Evolutionary conservation across 1,140 invertebrate species (phyloP), one percentile per base, ranked within the genome.

Genomic region (Drosophila novamexicana): DNA sequence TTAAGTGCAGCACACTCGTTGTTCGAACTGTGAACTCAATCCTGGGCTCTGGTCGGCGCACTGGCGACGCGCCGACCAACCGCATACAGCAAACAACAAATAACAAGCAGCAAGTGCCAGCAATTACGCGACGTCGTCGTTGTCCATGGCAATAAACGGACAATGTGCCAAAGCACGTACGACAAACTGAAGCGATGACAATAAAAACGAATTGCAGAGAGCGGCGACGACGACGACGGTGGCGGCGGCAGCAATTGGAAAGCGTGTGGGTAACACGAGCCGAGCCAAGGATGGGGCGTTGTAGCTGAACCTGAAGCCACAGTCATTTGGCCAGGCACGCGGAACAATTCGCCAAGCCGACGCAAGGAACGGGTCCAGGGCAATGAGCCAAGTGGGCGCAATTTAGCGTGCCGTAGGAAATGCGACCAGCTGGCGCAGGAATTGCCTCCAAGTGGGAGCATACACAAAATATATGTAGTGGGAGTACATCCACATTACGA

Each of bases 241-340:
- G 45, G 12, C 44, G 6, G 34, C 45, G 40, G 49, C 68, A 70
- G 69, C 79, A 82, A 84, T 79, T 74, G 78, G 67, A 79, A 67
- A 81, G 78, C 82, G 83, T 82, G 82, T 85, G 82, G 82, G 82
- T 85, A 85, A 86, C 83, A 85, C 83, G 82, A 85, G 83, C 75
- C 78, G 39, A 32, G 14, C 29, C 50, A 16, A 29, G 44, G 61
- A 47, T 61, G 50, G 37, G 40, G 59, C n/a, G 10, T 45, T 44
- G 37, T 42, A 40, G 16, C 6, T 34, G 52, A 44, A 56, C 7
- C 32, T 36, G 63, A 58, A 39, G 63, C 65, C 49, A 40, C 69
- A 62, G 74, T 54, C 75, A 77, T 76, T 84, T 77, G 67, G 79
- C 75, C 62, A 63, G 67, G 53, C 56, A 65, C 63, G 59, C 69